These are phyloP conservation scores for Ifrita kowaldi DNA, from an alignment of 2,113 vertebrate genomes.

Conservation along the genomic window DNA sequence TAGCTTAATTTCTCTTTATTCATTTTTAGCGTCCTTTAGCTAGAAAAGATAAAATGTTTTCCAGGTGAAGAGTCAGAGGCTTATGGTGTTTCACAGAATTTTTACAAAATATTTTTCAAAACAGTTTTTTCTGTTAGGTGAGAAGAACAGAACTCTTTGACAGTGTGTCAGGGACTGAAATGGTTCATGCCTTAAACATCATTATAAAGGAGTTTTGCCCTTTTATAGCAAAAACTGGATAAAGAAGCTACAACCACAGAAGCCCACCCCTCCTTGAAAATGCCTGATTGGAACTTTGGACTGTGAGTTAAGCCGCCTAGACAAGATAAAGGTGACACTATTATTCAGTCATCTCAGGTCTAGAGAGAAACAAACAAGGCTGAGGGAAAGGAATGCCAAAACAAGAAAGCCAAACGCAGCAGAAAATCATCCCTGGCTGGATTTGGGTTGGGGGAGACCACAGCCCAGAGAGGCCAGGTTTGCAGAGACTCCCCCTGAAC, in stretches of 20 bases:
- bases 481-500: background rate
- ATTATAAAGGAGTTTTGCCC: background rate
- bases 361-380: background rate
- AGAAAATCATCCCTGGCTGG: background rate
- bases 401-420: background rate
- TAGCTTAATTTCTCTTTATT: background rate
- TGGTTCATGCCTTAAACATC: background rate
- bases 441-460: background rate
- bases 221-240: background rate
- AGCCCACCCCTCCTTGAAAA: background rate
- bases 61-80: background rate
- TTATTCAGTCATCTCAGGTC: background rate
- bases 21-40: background rate
- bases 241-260: background rate
- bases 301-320: accelerated
- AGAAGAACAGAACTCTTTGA: background rate
- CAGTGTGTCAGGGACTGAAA: background rate
- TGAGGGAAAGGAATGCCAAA: background rate
- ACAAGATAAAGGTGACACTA: background rate
- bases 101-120: background rate
- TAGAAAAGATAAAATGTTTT: background rate
- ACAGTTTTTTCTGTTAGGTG: background rate
- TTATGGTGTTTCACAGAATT: background rate
- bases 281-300: background rate
- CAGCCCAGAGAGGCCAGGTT: background rate